A percentile compares a stretch with the other conserved stretches of the same genome.
Conservation (phyloP, 2,888 invertebrate genomes). For the Germaria angustata region DNA sequence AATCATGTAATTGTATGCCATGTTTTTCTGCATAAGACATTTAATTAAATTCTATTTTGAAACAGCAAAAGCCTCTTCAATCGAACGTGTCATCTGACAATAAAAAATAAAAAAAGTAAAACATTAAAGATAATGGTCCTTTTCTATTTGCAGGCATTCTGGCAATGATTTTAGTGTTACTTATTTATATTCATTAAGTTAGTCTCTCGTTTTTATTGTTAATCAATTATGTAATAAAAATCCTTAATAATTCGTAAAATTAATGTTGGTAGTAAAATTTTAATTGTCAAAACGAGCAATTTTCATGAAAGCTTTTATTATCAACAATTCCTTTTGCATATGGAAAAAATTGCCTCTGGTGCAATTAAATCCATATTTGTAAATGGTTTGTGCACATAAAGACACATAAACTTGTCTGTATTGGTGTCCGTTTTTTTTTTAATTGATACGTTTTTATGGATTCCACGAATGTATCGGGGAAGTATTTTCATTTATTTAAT, state of each 20-base stretch:
- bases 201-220: conserved; percentile 47
- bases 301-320: conserved; percentile 46
- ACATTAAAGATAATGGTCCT: no score
- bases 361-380: conserved; percentile 56
- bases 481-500: conserved; percentile 4
- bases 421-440: background rate
- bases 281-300: conserved; percentile 51
- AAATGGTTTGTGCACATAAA: conserved; percentile 34
- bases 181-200: conserved; percentile 3
- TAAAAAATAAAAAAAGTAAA: no score
- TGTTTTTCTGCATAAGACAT: no score
- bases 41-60: no score
- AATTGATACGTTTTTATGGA: background rate
- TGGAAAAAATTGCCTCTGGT: background rate
- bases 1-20: no score
- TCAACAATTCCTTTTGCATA: conserved; percentile 30
- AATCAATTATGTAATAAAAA: conserved; percentile 68
- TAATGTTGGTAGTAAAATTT: conserved; percentile 61
- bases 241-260: conserved; percentile 50
- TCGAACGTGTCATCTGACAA: no score
- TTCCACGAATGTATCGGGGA: background rate
- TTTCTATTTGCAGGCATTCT: no score
- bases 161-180: background rate
- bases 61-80: no score
- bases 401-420: background rate